Evolutionary conservation across 1,140 invertebrate genomes (phyloP), one percentile per base, ranked within the genome.

Genomic region (Stratiolaelaps scimitus): DNA sequence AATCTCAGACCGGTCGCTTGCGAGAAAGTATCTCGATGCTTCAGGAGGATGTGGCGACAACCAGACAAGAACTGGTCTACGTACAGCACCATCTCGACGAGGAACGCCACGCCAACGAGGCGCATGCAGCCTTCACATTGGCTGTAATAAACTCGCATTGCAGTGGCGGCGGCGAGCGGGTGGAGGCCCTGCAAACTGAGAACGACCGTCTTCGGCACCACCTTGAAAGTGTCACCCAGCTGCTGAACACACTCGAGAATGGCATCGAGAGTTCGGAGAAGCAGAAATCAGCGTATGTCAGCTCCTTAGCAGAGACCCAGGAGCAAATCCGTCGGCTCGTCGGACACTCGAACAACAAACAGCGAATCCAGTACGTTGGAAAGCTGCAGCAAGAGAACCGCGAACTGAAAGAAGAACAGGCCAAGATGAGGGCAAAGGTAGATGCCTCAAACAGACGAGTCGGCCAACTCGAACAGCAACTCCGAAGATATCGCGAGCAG

Each of bases 341-440:
- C 13, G 53, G 53, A 6, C 53, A 60, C 53, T 29, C 26, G 26
- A 60, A 60, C 53, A 60, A 60, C 23, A 60, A 60, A 26, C 53
- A 60, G 20, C 53, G 53, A 17, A 60, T 60, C 10, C 53, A 60
- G 20, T 60, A 60, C 53, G 53, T 60, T 26, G 53, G 53, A 15
- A 60, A 60, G 10, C 53, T 60, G 15, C 53, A 60, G 34, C 26
- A 15, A 23, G 53, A 60, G 20, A 60, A 60, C 26, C 53, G 53
- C 1, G 53, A 60, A 10, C 53, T 60, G 15, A 60, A 60, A 23
- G 53, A 60, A 60, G 53, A 60, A 34, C 53, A 60, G 34, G 53
- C 53, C 1, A 60, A 60, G 10, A 26, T 60, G 53, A 26, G 53
- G 20, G 34, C 26, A 2, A 60, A 60, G 23, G 53, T 26, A 19